phyloP scores from a whole-genome alignment of 1,140 invertebrate genomes.

The Drosophila nigrodunni region DNA sequence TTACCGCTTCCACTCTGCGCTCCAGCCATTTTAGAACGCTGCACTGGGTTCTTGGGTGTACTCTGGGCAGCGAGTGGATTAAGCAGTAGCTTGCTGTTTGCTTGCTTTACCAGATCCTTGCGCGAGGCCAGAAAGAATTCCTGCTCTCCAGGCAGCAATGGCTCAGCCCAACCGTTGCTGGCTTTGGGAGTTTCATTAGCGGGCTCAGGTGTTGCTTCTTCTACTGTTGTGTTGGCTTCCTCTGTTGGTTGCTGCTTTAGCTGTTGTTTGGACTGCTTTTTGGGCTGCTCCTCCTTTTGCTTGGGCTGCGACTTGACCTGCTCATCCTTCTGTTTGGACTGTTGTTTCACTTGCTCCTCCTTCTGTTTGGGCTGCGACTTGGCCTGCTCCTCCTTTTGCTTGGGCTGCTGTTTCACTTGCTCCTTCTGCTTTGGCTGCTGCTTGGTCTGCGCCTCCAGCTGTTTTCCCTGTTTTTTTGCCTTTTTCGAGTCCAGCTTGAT shows the following conservation, averaged over 20 bases:
- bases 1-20: conserved; percentile 39
- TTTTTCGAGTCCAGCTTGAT: conserved; percentile 7
- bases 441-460: conserved; percentile 14
- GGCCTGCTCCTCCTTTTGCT: conserved; percentile 17
- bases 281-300: neutral
- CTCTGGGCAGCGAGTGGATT: conserved; percentile 47
- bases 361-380: conserved; percentile 7
- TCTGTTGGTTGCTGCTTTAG: neutral
- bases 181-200: conserved; percentile 11
- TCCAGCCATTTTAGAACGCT: conserved; percentile 28
- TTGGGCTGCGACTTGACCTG: neutral
- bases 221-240: conserved; percentile 14
- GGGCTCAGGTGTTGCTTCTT: neutral
- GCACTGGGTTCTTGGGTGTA: conserved; percentile 35
- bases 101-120: conserved; percentile 74
- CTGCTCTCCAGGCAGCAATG: conserved; percentile 81
- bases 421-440: conserved; percentile 25
- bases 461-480: neutral
- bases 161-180: conserved; percentile 75
- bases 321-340: neutral
- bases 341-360: conserved; percentile 1
- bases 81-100: conserved; percentile 58
- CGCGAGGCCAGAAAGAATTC: conserved; percentile 84
- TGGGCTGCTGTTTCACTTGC: conserved; percentile 24
- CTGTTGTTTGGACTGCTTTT: conserved; percentile 22